Evolutionary conservation across 2,113 vertebrate species (phyloP).

Genomic region (Cichladusa arquata): DNA sequence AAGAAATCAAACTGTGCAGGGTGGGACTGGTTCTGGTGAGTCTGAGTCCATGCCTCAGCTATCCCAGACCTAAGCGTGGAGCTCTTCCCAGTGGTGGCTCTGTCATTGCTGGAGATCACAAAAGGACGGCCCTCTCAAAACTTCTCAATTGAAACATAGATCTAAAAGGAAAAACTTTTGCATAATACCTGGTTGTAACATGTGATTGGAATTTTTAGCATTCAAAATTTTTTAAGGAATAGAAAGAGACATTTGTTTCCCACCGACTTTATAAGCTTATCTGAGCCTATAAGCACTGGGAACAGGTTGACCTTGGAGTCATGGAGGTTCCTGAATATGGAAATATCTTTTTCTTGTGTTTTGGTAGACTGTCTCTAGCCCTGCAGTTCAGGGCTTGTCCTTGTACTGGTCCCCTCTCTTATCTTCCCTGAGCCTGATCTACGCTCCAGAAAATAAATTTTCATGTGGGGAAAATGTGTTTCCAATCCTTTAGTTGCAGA

Average conservation of each 20-base stretch:
- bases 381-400: background rate
- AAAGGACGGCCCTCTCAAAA: background rate
- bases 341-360: background rate
- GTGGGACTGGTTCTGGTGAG: background rate
- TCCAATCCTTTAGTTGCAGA: background rate
- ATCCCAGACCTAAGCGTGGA: background rate
- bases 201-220: background rate
- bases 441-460: background rate
- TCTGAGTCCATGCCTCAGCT: background rate
- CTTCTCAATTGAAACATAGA: background rate
- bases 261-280: background rate
- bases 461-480: background rate
- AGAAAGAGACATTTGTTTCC: background rate
- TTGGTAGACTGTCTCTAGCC: background rate
- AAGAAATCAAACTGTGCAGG: background rate
- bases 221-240: background rate
- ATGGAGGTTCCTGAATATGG: background rate
- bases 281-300: background rate
- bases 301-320: background rate
- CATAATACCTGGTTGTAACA: background rate
- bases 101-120: background rate
- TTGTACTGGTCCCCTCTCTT: background rate
- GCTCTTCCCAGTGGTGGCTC: fast-evolving
- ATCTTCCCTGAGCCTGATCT: background rate
- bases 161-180: background rate